These are phyloP conservation scores for Eupithecia abbreviata DNA, from an alignment of 2,888 invertebrate species.

Conservation along the genomic window DNA sequence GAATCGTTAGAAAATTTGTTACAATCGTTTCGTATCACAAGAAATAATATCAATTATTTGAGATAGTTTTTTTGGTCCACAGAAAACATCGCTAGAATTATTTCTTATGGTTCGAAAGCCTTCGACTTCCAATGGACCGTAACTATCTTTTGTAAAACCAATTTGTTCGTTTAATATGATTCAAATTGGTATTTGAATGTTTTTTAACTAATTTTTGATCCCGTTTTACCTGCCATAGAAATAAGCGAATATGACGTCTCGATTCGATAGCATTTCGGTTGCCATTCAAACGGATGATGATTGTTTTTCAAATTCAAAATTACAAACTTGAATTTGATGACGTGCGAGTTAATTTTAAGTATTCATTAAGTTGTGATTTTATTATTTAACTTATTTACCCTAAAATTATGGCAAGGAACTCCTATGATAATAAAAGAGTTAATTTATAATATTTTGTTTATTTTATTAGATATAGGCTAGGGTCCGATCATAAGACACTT, in stretches of 20 bases:
- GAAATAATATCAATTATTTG: constrained; percentile 26
- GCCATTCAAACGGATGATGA: constrained; percentile 40
- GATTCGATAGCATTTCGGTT: constrained; percentile 51
- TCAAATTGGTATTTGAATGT: constrained; percentile 67
- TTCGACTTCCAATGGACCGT: constrained; percentile 16
- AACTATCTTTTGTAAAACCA: constrained; percentile 59
- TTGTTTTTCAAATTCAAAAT: constrained; percentile 65
- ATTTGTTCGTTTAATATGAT: constrained; percentile 65
- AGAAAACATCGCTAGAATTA: constrained; percentile 11
- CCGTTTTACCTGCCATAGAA: constrained; percentile 81
- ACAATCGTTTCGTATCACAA: constrained; percentile 33
- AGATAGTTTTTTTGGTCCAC: constrained; percentile 9
- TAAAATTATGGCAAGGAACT: constrained; percentile 83
- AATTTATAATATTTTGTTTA: constrained; percentile 54
- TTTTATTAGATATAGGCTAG: not conserved
- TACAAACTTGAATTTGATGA: constrained; percentile 61
- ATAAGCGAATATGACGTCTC: constrained; percentile 76
- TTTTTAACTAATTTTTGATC: constrained; percentile 75
- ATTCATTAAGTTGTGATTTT: constrained; percentile 83
- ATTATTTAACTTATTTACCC: constrained; percentile 82
- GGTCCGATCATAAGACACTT: no score
- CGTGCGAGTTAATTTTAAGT: constrained; percentile 81
- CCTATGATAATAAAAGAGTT: constrained; percentile 80
- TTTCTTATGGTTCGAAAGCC: constrained; percentile 34
- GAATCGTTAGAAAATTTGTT: constrained; percentile 25